Evolutionary conservation across 2,797 vertebrate species (phyloP).

Genomic region (Sebastes goodei): DNA sequence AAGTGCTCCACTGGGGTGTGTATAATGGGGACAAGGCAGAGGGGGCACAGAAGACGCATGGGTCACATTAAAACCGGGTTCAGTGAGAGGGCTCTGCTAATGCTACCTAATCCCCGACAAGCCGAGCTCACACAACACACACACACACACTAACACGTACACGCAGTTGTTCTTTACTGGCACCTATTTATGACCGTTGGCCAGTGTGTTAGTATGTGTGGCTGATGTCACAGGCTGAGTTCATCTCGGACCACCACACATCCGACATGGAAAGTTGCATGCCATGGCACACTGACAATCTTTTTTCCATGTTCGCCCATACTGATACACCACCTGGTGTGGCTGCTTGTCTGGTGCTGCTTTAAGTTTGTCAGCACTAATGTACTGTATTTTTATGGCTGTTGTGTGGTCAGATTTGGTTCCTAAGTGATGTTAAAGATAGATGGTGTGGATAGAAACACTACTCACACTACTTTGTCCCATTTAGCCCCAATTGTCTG

Average conservation of each 20-base stretch:
- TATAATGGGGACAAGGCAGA: conserved; percentile 57
- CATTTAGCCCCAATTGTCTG: conserved; percentile 9
- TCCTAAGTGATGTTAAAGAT: neutral
- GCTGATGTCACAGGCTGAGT: conserved; percentile 64
- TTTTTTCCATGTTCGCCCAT: conserved; percentile 41
- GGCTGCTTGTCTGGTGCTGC: neutral
- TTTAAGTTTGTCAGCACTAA: neutral
- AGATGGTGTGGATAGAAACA: neutral
- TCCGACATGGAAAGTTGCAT: conserved; percentile 59
- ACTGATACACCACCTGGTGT: neutral
- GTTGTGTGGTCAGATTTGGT: neutral
- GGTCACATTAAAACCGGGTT: conserved; percentile 77
- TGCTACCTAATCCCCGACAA: conserved; percentile 68
- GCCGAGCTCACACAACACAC: conserved; percentile 41
- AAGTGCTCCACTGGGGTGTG: conserved; percentile 67
- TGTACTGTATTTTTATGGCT: neutral
- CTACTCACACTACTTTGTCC: conserved; percentile 1
- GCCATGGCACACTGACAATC: conserved; percentile 13
- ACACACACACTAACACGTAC: conserved; percentile 24
- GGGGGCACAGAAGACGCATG: conserved; percentile 57
- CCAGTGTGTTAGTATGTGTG: conserved; percentile 40
- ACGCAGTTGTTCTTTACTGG: conserved; percentile 30
- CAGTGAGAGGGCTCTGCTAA: conserved; percentile 72
- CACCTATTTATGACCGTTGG: conserved; percentile 62
- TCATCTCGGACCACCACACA: conserved; percentile 46